phyloP scores from a whole-genome alignment of 2,797 vertebrate genomes.

The Merluccius polli region DNA sequence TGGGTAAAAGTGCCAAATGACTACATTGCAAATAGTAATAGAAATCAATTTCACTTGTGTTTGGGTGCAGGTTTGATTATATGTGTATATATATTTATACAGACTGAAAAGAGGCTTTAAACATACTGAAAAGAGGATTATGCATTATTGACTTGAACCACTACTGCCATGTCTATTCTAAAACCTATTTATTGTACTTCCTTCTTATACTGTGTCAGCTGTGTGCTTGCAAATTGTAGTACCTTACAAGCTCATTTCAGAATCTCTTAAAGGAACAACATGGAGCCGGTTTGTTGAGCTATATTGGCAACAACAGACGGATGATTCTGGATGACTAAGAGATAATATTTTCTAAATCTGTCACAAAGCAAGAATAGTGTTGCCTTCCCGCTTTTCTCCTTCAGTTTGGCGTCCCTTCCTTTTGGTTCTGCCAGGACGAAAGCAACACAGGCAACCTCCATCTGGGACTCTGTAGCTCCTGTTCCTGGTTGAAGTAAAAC shows the following conservation, averaged over 20 bases:
- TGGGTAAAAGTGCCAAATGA: not conserved
- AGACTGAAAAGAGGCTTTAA: not conserved
- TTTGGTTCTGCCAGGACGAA: not conserved
- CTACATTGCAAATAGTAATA: not conserved
- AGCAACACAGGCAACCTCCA: conserved; percentile 21
- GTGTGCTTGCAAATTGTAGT: not conserved
- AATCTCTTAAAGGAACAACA: not conserved
- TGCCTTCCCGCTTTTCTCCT: conserved; percentile 5
- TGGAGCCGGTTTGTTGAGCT: not conserved
- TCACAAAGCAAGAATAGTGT: conserved; percentile 1
- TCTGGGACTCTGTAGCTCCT: conserved; percentile 26
- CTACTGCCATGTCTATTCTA: not conserved
- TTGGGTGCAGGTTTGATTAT: not conserved
- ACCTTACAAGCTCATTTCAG: not conserved
- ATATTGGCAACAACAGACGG: not conserved
- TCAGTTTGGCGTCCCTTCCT: conserved; percentile 7
- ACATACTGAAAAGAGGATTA: not conserved
- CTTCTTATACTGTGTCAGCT: not conserved
- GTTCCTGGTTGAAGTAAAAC: conserved; percentile 8
- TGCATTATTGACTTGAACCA: not conserved
- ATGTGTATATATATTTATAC: not conserved
- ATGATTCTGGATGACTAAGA: not conserved
- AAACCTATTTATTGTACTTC: not conserved
- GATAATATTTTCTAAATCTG: conserved; percentile 1
- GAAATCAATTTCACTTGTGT: not conserved